Base-by-base conservation (phyloP, 2,888 invertebrate genomes). In the Perdita meconis region DNA sequence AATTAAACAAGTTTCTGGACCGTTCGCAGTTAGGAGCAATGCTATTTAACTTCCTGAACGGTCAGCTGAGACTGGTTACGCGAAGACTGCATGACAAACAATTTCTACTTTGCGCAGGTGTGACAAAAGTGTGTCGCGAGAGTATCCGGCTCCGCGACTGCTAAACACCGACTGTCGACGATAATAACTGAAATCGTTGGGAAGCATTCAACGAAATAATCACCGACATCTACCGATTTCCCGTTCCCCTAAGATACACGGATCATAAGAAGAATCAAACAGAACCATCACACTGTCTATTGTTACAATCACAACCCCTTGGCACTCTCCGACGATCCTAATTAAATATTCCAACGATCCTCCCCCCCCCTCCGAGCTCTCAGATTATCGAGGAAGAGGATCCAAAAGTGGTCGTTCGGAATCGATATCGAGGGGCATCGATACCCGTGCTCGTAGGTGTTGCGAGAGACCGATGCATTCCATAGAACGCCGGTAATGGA, bases 401-500 rank as follows among this genome's bases (percentile, higher is more conserved):
- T 4, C 12, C 2, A 3, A n/a, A 13, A 30, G 0, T 13, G n/a
- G 3, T 10, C 12, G 0, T 0, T 8, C 34, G 5, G 8, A 26
- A 70, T 61, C 19, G 26, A 19, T 47, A 64, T 60, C 67, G 12
- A n/a, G 26, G 4, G 6, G 8, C 2, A 19, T 50, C 22, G 26
- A 13, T 19, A n/a, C 53, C 66, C 40, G 38, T 38, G 61, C 66
- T 66, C 75, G 86, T 82, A 79, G 84, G 79, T 80, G 86, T 80
- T 86, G 86, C 80, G 83, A 86, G 80, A 85, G 75, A 70, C 67
- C 80, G 73, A 86, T 78, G 81, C 85, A 84, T 85, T 82, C 85
- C 86, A 77, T 78, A 78, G 87, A 84, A 81, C 80, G 83, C 80
- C 76, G 83, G 86, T 88, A 88, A 89, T 87, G 86, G 86, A 87